These are phyloP conservation scores for Electrona antarctica DNA, from an alignment of 2,113 vertebrate genomes.

Conservation along the genomic window DNA sequence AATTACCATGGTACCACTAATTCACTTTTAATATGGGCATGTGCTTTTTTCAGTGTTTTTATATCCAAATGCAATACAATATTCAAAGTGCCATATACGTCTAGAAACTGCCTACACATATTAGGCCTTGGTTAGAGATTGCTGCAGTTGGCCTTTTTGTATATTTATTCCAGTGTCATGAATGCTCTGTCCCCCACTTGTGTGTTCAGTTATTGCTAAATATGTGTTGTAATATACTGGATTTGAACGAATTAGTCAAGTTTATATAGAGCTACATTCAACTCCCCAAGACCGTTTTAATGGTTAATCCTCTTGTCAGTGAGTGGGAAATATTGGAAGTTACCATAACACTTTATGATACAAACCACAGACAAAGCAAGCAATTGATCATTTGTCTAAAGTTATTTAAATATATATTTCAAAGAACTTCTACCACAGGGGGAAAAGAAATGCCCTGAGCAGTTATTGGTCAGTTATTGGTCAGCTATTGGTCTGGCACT, in stretches of 20 bases:
- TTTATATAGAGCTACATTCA: slow-evolving; percentile 72
- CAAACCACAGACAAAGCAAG: too few relatives aligned
- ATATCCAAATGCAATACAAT: slow-evolving; percentile 78
- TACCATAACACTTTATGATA: too few relatives aligned
- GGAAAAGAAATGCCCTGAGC: too few relatives aligned
- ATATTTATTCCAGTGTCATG: slow-evolving; percentile 71
- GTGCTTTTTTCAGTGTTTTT: slow-evolving; percentile 77
- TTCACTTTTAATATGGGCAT: slow-evolving; percentile 74
- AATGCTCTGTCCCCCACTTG: slow-evolving; percentile 49
- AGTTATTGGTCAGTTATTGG: too few relatives aligned
- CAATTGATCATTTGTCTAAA: too few relatives aligned
- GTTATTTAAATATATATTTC: too few relatives aligned
- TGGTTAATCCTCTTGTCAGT: slow-evolving; percentile 63
- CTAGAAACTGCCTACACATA: slow-evolving; percentile 80
- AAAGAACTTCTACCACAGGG: too few relatives aligned
- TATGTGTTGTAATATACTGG: slow-evolving; percentile 72
- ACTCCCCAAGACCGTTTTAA: slow-evolving; percentile 64
- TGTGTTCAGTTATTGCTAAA: slow-evolving; percentile 69
- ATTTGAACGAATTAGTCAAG: slow-evolving; percentile 66
- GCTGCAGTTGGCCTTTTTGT: slow-evolving; percentile 73
- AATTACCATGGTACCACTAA: slow-evolving; percentile 68
- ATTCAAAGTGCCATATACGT: slow-evolving; percentile 79
- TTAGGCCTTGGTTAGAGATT: slow-evolving; percentile 79
- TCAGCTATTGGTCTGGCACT: too few relatives aligned
- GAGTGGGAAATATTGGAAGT: slow-evolving; percentile 48